phyloP scores from a whole-genome alignment of 2,797 vertebrate genomes.

The Argya squamiceps region DNA sequence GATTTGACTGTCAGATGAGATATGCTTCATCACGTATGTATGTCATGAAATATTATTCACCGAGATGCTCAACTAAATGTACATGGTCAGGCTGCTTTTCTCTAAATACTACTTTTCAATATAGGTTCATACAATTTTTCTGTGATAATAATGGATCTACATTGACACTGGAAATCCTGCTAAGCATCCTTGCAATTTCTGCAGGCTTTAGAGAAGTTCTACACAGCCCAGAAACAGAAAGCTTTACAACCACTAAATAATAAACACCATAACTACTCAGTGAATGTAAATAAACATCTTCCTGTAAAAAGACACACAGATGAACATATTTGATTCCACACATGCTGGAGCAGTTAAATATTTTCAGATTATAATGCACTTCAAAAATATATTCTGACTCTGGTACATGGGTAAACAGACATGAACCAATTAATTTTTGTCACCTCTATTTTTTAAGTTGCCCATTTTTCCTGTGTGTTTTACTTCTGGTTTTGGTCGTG shows the following conservation, averaged over 20 bases:
- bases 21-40: background rate
- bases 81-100: rapidly evolving
- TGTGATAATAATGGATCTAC: background rate
- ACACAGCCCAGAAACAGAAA: background rate
- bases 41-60: background rate
- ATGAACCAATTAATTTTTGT: background rate
- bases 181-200: background rate
- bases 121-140: background rate
- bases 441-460: background rate
- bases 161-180: background rate
- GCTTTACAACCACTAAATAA: background rate
- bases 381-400: background rate
- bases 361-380: background rate
- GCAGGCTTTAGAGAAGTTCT: background rate
- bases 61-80: background rate
- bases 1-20: background rate
- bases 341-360: background rate
- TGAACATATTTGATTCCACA: background rate
- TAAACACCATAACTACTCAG: background rate
- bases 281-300: background rate
- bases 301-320: background rate
- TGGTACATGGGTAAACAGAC: background rate
- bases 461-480: background rate
- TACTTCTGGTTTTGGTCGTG: background rate
- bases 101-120: background rate